phyloP scores from a whole-genome alignment of 2,888 invertebrate genomes.

The Diaphora mendica region DNA sequence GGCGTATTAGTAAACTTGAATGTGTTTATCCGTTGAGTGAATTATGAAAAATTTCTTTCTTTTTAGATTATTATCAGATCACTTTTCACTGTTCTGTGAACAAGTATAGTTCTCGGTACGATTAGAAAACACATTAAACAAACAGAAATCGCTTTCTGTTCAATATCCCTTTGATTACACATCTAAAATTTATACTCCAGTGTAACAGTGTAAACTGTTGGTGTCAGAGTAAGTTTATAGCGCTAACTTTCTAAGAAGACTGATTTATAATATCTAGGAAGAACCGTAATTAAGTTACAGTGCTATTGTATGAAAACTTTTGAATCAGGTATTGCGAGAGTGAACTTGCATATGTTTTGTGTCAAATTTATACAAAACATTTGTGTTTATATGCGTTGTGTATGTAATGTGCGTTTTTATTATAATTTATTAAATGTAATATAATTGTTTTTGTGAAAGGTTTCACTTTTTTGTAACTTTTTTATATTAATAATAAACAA shows the following conservation, averaged over 20 bases:
- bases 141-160: background rate
- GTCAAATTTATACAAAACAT: background rate
- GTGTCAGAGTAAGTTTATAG: slow-evolving; percentile 28
- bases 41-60: too few species aligned
- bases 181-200: slow-evolving; percentile 30
- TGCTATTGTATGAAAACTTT: slow-evolving; percentile 10
- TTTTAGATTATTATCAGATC: too few species aligned
- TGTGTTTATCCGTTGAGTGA: too few species aligned
- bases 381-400: too few species aligned
- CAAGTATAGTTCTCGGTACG: background rate
- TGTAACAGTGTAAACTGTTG: slow-evolving; percentile 34
- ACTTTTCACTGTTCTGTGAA: background rate
- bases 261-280: slow-evolving; percentile 38
- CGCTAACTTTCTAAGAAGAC: slow-evolving; percentile 26
- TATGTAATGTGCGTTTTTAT: too few species aligned
- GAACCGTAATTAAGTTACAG: slow-evolving; percentile 8
- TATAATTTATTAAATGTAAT: too few species aligned
- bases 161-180: background rate
- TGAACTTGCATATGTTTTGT: background rate
- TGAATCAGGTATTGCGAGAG: background rate
- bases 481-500: too few species aligned
- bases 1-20: too few species aligned
- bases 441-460: too few species aligned
- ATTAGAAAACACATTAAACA: background rate
- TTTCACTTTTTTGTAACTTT: too few species aligned